These are phyloP conservation scores for Drosophila mulleri DNA, from an alignment of 2,888 invertebrate genomes.

Conservation along the genomic window DNA sequence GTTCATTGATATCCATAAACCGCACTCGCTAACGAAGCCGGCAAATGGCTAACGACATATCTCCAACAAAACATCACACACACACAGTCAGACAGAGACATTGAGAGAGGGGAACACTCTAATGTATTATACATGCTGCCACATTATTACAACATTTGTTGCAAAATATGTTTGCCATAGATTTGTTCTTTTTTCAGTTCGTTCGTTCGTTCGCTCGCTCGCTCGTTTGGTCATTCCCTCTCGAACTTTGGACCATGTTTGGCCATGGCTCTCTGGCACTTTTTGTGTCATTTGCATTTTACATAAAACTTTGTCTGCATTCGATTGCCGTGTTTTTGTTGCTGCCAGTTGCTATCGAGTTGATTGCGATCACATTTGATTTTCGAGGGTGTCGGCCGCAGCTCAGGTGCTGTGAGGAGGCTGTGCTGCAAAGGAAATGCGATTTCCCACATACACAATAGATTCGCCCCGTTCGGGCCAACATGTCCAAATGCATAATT, in stretches of 20 bases:
- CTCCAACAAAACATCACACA: slow-evolving; percentile 8
- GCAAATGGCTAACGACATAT: slow-evolving; percentile 37
- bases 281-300: slow-evolving; percentile 75
- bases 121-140: slow-evolving; percentile 45
- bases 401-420: not conserved
- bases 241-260: slow-evolving; percentile 45
- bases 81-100: not conserved
- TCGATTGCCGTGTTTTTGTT: slow-evolving; percentile 17
- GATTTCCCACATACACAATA: slow-evolving; percentile 41
- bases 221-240: slow-evolving; percentile 19
- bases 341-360: slow-evolving; percentile 34
- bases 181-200: slow-evolving; percentile 14
- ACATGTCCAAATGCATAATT: slow-evolving; percentile 29
- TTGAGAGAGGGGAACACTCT: not conserved
- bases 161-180: slow-evolving; percentile 51
- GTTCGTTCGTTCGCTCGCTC: slow-evolving; percentile 11
- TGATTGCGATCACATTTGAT: slow-evolving; percentile 59
- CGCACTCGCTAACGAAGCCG: slow-evolving; percentile 60
- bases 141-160: slow-evolving; percentile 61
- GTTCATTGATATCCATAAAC: slow-evolving; percentile 80
- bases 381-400: not conserved
- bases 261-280: slow-evolving; percentile 40
- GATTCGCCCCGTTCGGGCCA: slow-evolving; percentile 29
- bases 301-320: slow-evolving; percentile 60
- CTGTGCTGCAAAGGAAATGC: slow-evolving; percentile 31